A percentile compares a stretch with the other conserved stretches of the same genome.
These are phyloP conservation scores for Grapholita molesta DNA, from an alignment of 1,140 invertebrate species.

Conservation along the genomic window DNA sequence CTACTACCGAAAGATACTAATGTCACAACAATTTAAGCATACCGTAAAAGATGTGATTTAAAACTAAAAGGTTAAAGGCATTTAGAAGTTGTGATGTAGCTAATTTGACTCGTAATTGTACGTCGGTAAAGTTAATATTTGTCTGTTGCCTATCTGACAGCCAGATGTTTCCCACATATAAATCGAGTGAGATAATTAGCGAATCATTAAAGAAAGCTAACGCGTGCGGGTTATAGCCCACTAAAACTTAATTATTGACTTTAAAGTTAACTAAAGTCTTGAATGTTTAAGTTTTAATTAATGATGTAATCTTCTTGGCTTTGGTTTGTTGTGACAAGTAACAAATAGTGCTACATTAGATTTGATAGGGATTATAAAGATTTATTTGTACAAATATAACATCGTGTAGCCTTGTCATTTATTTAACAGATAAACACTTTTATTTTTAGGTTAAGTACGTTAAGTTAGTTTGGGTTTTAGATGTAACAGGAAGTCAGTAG, in stretches of 20 bases:
- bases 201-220: conserved; percentile 46
- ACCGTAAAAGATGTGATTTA: not conserved
- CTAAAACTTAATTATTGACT: conserved; percentile 46
- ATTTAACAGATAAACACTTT: not conserved
- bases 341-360: not conserved
- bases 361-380: conserved; percentile 1
- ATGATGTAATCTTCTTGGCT: not conserved
- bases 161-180: conserved; percentile 11
- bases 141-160: not conserved
- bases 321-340: not conserved
- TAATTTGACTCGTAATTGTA: not conserved
- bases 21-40: conserved; percentile 3
- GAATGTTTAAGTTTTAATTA: conserved; percentile 5
- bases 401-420: not conserved
- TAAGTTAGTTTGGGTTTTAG: not conserved
- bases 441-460: not conserved
- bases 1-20: not conserved
- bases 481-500: not conserved
- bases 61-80: not conserved
- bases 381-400: not conserved
- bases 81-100: not conserved
- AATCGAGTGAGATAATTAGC: conserved; percentile 45
- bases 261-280: not conserved
- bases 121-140: not conserved
- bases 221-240: conserved; percentile 44